Conservation (phyloP, 2,888 invertebrate species). For the Arge pagana region DNA sequence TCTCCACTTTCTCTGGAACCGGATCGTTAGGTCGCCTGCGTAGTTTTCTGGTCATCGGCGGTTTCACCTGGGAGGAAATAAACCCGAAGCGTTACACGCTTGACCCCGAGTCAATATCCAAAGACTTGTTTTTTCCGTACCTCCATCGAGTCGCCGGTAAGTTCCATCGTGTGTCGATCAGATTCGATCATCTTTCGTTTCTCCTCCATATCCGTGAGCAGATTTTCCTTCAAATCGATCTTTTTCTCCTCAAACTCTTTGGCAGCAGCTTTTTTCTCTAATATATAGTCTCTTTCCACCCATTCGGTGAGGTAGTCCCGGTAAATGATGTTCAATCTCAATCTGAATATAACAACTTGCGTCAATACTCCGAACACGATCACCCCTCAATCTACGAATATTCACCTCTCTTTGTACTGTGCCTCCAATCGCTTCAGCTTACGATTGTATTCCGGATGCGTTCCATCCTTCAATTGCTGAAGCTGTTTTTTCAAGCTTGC, state of each 20-base stretch:
- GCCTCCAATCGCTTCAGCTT: conserved; percentile 81
- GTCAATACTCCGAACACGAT: not conserved
- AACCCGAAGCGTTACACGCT: not conserved
- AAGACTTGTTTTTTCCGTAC: conserved; percentile 50
- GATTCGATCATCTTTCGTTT: conserved; percentile 87
- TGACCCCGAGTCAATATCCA: conserved; percentile 10
- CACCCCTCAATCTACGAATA: not conserved
- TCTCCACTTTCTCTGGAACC: conserved; percentile 82
- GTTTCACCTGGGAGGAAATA: conserved; percentile 72
- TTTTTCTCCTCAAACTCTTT: conserved; percentile 96
- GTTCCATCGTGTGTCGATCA: conserved; percentile 85
- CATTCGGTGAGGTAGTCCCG: conserved; percentile 83
- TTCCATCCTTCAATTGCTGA: conserved; percentile 83
- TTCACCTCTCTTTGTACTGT: conserved; percentile 75
- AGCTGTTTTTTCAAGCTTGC: conserved; percentile 86
- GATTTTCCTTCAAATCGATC: conserved; percentile 84
- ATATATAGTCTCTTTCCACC: conserved; percentile 84
- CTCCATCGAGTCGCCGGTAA: conserved; percentile 87
- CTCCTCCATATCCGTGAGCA: conserved; percentile 91
- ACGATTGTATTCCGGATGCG: conserved; percentile 84
- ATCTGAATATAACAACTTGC: conserved; percentile 43
- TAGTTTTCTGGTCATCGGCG: conserved; percentile 92
- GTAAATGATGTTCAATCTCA: conserved; percentile 75
- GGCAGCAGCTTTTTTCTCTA: conserved; percentile 85
- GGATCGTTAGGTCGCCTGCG: conserved; percentile 93